A percentile compares a stretch with the other conserved stretches of the same genome.
These are phyloP conservation scores for Prionailurus bengalensis DNA, from an alignment of 2,113 vertebrate species.

Conservation along the genomic window DNA sequence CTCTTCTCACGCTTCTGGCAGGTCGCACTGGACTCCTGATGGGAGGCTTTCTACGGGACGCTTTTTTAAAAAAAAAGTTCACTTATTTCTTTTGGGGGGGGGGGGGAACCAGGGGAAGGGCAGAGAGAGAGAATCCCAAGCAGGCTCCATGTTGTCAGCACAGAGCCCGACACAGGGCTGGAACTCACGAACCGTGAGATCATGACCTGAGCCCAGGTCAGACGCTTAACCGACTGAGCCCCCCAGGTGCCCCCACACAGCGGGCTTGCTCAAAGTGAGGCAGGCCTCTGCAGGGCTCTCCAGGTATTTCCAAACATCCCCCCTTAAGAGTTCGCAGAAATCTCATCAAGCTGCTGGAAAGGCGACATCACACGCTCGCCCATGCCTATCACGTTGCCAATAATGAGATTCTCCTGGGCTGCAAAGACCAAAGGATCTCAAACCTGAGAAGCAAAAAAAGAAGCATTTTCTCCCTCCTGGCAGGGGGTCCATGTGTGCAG, in stretches of 20 bases:
- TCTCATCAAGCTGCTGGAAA: neutral
- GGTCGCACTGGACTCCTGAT: neutral
- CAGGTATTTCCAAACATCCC: neutral
- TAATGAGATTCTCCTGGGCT: constrained; percentile 53
- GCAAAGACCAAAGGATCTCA: constrained; percentile 36
- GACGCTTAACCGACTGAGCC: too few relatives aligned
- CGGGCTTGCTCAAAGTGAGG: neutral
- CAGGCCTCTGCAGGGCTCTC: accelerated
- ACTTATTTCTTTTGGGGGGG: too few relatives aligned
- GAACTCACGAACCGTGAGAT: too few relatives aligned
- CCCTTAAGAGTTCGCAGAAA: neutral
- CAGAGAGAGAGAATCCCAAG: too few relatives aligned
- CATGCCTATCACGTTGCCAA: neutral
- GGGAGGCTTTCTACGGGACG: accelerated
- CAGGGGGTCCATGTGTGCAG: constrained; percentile 2
- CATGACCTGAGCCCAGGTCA: too few relatives aligned
- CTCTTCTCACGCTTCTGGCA: accelerated
- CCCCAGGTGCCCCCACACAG: too few relatives aligned
- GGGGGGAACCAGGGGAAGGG: too few relatives aligned
- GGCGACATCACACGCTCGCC: neutral
- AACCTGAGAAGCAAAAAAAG: neutral
- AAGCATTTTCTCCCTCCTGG: neutral
- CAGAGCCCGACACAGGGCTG: too few relatives aligned
- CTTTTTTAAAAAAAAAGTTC: too few relatives aligned
- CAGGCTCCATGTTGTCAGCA: too few relatives aligned